Percentiles rank a stretch among this genome's conserved stretches.
Evolutionary conservation across 1,140 invertebrate genomes (phyloP).

Genomic region (Berghia stephanieae): DNA sequence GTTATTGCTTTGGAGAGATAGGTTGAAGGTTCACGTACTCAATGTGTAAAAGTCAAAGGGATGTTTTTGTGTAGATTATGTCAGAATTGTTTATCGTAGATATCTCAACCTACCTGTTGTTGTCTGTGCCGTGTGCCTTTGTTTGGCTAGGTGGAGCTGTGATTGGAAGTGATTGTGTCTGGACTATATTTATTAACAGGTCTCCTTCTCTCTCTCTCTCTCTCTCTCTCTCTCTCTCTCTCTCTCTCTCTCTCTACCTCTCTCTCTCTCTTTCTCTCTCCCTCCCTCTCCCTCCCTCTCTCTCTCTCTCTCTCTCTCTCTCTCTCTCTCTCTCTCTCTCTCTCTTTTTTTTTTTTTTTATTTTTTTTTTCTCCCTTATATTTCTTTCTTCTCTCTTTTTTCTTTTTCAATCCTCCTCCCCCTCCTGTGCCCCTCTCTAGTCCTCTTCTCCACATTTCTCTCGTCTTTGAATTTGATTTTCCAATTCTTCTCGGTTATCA

Average conservation of each 20-base stretch:
- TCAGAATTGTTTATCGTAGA: no score
- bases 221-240: slow-evolving; percentile 26
- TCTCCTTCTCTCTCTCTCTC: slow-evolving; percentile 9
- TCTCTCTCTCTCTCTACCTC: slow-evolving; percentile 26
- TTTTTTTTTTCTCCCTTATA: slow-evolving; percentile 16
- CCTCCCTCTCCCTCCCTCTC: slow-evolving; percentile 28
- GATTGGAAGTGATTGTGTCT: no score
- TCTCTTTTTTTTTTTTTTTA: slow-evolving; percentile 25
- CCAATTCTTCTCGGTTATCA: no score
- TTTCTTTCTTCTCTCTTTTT: slow-evolving; percentile 13
- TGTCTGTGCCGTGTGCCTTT: no score
- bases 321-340: slow-evolving; percentile 11
- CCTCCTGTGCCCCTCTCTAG: neutral
- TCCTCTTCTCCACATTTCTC: neutral
- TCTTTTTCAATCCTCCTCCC: neutral
- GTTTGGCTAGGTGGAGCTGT: no score
- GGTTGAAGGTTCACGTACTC: no score
- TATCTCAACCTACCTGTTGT: no score
- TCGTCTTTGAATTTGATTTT: neutral
- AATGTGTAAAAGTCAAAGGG: no score
- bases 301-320: slow-evolving; percentile 20
- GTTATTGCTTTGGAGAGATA: no score
- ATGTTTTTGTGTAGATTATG: no score
- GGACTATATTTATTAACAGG: no score
- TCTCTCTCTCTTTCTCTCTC: slow-evolving; percentile 32